Conservation (phyloP, 1,140 invertebrate species). For the Mya arenaria region DNA sequence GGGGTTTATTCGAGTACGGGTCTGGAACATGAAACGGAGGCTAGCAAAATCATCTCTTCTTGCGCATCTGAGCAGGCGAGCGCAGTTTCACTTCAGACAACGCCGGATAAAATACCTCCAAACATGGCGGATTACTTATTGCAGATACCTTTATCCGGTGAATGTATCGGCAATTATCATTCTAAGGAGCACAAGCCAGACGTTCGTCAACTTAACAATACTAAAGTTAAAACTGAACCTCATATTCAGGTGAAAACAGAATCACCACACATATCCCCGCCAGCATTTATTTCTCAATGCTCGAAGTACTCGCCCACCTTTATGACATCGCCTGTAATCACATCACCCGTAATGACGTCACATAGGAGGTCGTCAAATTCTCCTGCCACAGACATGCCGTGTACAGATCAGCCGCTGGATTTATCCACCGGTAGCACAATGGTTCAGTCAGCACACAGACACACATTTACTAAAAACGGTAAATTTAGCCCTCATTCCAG, state of each 20-base stretch:
- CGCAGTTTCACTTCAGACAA: neutral
- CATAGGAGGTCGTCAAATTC: neutral
- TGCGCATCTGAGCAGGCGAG: neutral
- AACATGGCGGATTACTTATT: neutral
- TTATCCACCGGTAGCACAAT: too few relatives aligned
- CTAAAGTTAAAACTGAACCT: neutral
- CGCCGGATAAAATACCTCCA: neutral
- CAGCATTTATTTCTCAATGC: too few relatives aligned
- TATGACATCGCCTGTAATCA: neutral
- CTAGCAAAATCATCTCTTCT: conserved; percentile 1
- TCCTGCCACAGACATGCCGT: neutral
- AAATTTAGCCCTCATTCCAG: neutral
- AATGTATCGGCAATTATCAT: neutral
- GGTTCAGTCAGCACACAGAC: neutral
- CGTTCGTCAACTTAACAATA: neutral
- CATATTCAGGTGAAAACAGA: neutral
- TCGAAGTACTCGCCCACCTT: too few relatives aligned
- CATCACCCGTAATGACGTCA: neutral
- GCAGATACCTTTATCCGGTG: neutral
- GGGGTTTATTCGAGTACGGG: neutral
- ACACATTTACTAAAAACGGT: neutral
- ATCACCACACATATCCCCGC: too few relatives aligned
- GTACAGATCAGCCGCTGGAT: neutral
- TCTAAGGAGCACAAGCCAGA: neutral
- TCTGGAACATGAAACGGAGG: neutral